Evolutionary conservation across 2,888 invertebrate genomes (phyloP), one percentile per base, ranked within the genome.

Genomic region (Mayetiola destructor): DNA sequence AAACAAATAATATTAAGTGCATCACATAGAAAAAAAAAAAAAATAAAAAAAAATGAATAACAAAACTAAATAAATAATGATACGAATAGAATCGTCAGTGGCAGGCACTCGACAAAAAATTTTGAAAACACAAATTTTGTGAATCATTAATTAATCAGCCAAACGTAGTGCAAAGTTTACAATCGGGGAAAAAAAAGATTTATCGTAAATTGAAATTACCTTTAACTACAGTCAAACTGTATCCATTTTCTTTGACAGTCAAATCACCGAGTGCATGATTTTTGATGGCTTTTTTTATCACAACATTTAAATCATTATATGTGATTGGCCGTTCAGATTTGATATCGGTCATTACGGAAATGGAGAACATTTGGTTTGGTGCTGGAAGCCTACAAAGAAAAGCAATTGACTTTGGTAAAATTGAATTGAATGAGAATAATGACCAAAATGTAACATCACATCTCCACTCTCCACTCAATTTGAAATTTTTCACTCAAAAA

Each of bases 281-380:
- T 6, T 48, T 27, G 1, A 48, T 2, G 1, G 48, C 48, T 5
- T 6, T 4, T 27, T n/a, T 9, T 9, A 48, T 48, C 8, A 48
- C 27, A 2, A 6, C n/a, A 16, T 48, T 27, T 3, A 48, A 20
- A n/a, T 48, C 48, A 27, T 23, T 2, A 5, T 27, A n/a, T 27
- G 48, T 20, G 4, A 57, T 57, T 10, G 52, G 18, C 14, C 37
- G 23, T 8, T 52, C 37, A 2, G 57, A 57, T n/a, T 29, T 57
- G 9, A 57, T 53, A 30, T 57, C 57, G 12, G 37, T 23, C 8
- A 37, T 57, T 10, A 57, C 53, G 8, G 14, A 23, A 10, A 36
- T n/a, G 2, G 36, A 27, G 18, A 55, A 55, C 5, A 36, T n/a
- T 23, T 57, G 37, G 8, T 29, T 23, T 23, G 35, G 42, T 5